Evolutionary conservation across 2,797 vertebrate species (phyloP).

Genomic region (Characodon lateralis): DNA sequence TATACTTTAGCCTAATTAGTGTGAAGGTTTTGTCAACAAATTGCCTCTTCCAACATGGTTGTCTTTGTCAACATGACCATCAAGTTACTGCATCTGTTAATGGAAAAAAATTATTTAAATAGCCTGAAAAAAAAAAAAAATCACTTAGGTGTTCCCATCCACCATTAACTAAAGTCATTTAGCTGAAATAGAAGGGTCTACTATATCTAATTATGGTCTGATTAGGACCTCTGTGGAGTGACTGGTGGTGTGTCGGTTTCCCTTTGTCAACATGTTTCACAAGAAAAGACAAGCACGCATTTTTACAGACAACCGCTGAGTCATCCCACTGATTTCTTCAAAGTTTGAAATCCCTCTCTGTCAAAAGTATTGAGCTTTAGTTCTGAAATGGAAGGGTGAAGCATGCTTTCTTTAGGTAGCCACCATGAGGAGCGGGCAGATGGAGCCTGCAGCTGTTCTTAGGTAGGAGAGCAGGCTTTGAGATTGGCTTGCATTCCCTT

Average conservation of each 20-base stretch:
- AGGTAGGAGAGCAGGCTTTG: slow-evolving; percentile 75
- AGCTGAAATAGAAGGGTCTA: slow-evolving; percentile 18
- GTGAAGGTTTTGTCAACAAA: slow-evolving; percentile 2
- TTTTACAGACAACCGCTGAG: slow-evolving; percentile 50
- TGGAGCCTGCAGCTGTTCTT: slow-evolving; percentile 83
- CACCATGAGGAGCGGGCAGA: slow-evolving; percentile 79
- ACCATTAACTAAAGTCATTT: slow-evolving; percentile 35
- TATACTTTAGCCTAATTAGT: background rate
- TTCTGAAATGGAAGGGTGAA: slow-evolving; percentile 60
- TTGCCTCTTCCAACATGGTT: slow-evolving; percentile 6
- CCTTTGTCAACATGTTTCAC: slow-evolving; percentile 25
- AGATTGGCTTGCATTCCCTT: slow-evolving; percentile 76
- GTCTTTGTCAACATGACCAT: slow-evolving; percentile 40
- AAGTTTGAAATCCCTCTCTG: slow-evolving; percentile 58
- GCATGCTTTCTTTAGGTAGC: slow-evolving; percentile 71
- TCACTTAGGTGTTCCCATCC: slow-evolving; percentile 30
- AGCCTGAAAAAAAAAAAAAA: slow-evolving; percentile 33
- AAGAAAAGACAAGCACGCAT: slow-evolving; percentile 33
- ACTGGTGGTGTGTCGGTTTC: background rate
- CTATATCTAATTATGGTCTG: slow-evolving; percentile 16
- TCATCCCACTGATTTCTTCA: slow-evolving; percentile 53
- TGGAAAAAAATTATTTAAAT: slow-evolving; percentile 37
- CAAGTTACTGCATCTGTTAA: slow-evolving; percentile 36
- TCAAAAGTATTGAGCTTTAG: slow-evolving; percentile 54
- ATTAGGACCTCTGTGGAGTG: slow-evolving; percentile 20